Evolutionary conservation across 2,888 invertebrate genomes (phyloP).

Genomic region (Dinocampus coccinellae): DNA sequence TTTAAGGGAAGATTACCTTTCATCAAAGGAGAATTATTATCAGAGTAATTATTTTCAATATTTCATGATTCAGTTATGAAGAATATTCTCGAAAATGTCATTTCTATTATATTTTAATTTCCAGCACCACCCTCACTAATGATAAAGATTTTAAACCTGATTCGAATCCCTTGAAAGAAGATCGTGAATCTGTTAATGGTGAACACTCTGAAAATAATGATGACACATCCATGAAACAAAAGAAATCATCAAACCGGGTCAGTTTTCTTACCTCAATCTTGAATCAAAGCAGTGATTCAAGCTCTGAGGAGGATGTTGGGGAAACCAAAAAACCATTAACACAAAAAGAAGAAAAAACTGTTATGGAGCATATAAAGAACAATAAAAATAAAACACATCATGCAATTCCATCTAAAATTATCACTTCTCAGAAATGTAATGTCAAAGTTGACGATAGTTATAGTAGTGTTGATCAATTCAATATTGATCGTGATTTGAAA

Average conservation of each 20-base stretch:
- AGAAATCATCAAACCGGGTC: background rate
- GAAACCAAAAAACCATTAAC: no score
- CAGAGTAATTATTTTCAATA: conserved; percentile 64
- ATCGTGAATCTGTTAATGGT: background rate
- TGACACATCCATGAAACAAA: background rate
- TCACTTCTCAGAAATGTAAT: no score
- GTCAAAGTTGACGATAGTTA: background rate
- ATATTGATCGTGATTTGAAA: background rate
- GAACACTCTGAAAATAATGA: background rate
- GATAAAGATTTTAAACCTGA: background rate
- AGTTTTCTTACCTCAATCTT: background rate
- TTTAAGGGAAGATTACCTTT: conserved; percentile 75
- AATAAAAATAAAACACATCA: background rate
- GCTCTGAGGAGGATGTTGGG: background rate
- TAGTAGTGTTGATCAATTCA: background rate
- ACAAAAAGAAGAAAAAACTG: conserved; percentile 4
- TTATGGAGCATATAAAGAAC: background rate
- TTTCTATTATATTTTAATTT: background rate
- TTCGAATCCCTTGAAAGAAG: background rate
- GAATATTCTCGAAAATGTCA: background rate
- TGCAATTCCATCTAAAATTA: background rate
- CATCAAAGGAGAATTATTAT: conserved; percentile 75
- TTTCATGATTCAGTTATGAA: background rate
- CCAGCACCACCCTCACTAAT: background rate
- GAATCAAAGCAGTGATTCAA: background rate